Percentiles rank a stretch among this genome's conserved stretches.
These are phyloP conservation scores for Netelia virgata DNA, from an alignment of 2,888 invertebrate species.

Conservation along the genomic window DNA sequence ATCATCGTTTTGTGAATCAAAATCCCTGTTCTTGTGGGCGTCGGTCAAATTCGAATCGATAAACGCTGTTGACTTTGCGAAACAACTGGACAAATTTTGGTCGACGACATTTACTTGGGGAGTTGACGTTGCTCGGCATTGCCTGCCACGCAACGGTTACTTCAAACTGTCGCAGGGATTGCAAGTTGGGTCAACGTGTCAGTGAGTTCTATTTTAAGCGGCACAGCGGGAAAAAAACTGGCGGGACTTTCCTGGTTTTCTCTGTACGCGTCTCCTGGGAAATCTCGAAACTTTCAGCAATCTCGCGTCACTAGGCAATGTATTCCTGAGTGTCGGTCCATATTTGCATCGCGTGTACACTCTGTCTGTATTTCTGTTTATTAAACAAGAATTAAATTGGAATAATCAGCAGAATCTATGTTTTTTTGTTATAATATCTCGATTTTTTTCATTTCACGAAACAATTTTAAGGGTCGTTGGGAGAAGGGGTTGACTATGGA, in stretches of 20 bases:
- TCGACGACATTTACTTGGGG: not conserved
- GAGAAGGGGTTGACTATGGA: not conserved
- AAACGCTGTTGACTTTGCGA: too few relatives aligned
- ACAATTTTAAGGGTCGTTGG: not conserved
- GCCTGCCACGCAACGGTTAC: not conserved
- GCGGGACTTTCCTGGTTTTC: not conserved
- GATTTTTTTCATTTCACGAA: not conserved
- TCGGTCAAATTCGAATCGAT: too few relatives aligned
- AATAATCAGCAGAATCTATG: constrained; percentile 6
- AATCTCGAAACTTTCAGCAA: constrained; percentile 16
- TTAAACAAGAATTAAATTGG: constrained; percentile 15
- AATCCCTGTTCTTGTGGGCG: too few relatives aligned
- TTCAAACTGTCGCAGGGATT: not conserved
- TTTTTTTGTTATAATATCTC: not conserved
- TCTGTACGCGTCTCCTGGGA: constrained; percentile 1
- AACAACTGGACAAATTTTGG: too few relatives aligned
- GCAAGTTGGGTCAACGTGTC: not conserved
- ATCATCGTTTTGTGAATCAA: too few relatives aligned
- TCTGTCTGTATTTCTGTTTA: not conserved
- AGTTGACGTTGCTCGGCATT: not conserved
- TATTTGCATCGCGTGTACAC: not conserved
- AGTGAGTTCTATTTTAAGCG: not conserved
- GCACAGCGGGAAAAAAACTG: not conserved
- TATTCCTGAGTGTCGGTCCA: not conserved
- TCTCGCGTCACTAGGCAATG: not conserved